A percentile compares a stretch with the other conserved stretches of the same genome.
Conservation (phyloP, 2,888 invertebrate genomes). For the Drosophila yooni region DNA sequence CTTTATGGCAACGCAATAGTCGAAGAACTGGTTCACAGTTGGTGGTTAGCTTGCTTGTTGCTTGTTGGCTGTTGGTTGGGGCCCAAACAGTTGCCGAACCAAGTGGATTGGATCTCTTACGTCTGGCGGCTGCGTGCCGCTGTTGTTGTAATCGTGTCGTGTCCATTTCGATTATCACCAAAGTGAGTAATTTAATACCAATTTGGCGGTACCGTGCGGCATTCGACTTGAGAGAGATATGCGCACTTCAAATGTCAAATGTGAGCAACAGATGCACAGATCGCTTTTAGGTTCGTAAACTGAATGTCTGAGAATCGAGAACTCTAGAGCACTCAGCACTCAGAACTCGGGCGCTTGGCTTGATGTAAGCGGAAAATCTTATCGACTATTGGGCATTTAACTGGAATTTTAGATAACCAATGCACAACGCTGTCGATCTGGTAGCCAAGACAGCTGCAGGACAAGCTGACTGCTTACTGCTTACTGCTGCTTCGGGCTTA, state of each 20-base stretch:
- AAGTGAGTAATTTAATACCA: conserved; percentile 81
- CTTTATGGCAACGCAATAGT: conserved; percentile 62
- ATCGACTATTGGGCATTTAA: conserved; percentile 69
- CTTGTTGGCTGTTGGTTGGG: conserved; percentile 3
- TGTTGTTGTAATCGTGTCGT: conserved; percentile 77
- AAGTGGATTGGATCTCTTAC: conserved; percentile 8
- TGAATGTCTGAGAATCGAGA: conserved; percentile 2
- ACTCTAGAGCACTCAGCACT: background rate
- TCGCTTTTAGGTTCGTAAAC: conserved; percentile 15
- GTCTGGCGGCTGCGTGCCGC: conserved; percentile 18
- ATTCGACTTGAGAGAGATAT: conserved; percentile 78
- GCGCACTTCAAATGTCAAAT: conserved; percentile 81
- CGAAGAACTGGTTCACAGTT: conserved; percentile 71
- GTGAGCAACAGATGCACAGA: conserved; percentile 74
- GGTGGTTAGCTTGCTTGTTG: conserved; percentile 10
- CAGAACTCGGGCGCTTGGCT: conserved; percentile 1
- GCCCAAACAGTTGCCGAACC: background rate
- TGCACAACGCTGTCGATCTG: conserved; percentile 18
- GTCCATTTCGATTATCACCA: conserved; percentile 81
- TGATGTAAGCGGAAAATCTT: conserved; percentile 55
- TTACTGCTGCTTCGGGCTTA: conserved; percentile 12
- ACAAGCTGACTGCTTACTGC: background rate
- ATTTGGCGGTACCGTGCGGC: conserved; percentile 73
- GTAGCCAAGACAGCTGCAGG: conserved; percentile 32
- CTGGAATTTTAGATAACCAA: conserved; percentile 64